Percentiles rank a stretch among this genome's conserved stretches.
Evolutionary conservation across 2,888 invertebrate species (phyloP).

Genomic region (Zootermopsis nevadensis): DNA sequence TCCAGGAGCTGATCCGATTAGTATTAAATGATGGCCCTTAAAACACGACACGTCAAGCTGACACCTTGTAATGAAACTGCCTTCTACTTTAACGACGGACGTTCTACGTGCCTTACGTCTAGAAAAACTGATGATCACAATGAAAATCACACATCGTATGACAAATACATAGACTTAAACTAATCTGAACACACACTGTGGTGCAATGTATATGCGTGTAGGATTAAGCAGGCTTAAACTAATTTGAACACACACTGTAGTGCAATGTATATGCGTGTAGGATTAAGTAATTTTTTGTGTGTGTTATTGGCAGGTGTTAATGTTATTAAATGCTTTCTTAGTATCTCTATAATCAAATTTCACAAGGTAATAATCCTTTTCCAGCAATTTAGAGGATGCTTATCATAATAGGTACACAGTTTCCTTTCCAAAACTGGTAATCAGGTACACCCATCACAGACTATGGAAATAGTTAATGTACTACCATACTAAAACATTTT

Average conservation of each 20-base stretch:
- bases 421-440: neutral
- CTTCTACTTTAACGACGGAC: neutral
- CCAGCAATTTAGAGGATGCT: neutral
- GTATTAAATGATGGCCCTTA: slow-evolving; percentile 27
- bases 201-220: neutral
- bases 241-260: neutral
- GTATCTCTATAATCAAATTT: slow-evolving; percentile 7
- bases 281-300: neutral
- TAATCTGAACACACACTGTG: neutral
- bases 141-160: neutral
- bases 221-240: neutral
- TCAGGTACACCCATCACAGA: neutral
- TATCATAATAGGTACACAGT: neutral
- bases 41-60: slow-evolving; percentile 7
- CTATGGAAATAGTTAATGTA: neutral
- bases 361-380: neutral
- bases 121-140: neutral
- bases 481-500: neutral
- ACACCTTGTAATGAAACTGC: too few relatives aligned
- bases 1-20: slow-evolving; percentile 34
- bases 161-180: neutral
- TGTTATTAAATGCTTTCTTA: slow-evolving; percentile 15
- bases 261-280: neutral
- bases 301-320: slow-evolving; percentile 24
- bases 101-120: neutral